Base-by-base conservation (phyloP, 2,797 vertebrate species). In the Carduelis carduelis region DNA sequence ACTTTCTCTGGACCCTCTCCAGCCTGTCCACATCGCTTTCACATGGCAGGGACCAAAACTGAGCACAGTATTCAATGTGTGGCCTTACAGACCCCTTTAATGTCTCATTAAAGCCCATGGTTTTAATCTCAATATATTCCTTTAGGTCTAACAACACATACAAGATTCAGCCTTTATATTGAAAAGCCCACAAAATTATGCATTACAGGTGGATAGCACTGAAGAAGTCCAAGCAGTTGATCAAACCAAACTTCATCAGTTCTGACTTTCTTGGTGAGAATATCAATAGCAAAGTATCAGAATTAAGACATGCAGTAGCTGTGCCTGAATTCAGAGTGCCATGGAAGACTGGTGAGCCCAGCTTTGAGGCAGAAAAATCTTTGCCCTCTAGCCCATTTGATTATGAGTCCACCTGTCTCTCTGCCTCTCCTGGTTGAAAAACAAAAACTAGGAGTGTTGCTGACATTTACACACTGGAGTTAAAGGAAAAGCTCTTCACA, bases 331-430 rank as follows among this genome's bases (percentile, higher is more conserved):
- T 80, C 74, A 52, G 37, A 37, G 18, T 30, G 8, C 19, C 18
- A 22, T 4, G 7, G 21, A 68, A 64, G 19, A 32, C 27, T 55
- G 20, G 52, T 11, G 30, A 61, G 15, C 32, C 60, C 72, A 91
- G 16, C 34, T 9, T 53, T 9, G 23, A 83, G 60, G 10, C 12
- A 60, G 26, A 44, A 14, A 34, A 63, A 64, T 11, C 8, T 82
- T 77, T 87, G 20, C 27, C 53, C 16, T 21, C 14, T 75, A 11
- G 2, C 5, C 12, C 8, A 56, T 71, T 28, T 0, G 0, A 28
- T 50, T 66, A 8, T 12, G 34, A 56, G 26, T n/a, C 30, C n/a
- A 32, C 10, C 8, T 23, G 24, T n/a, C 44, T 47, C 19, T 43
- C 43, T 74, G n/a, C 32, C 18, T 37, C 30, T 68, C 1, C 0